These are phyloP conservation scores for Hiodon alosoides DNA, from an alignment of 2,113 vertebrate genomes.

Conservation along the genomic window DNA sequence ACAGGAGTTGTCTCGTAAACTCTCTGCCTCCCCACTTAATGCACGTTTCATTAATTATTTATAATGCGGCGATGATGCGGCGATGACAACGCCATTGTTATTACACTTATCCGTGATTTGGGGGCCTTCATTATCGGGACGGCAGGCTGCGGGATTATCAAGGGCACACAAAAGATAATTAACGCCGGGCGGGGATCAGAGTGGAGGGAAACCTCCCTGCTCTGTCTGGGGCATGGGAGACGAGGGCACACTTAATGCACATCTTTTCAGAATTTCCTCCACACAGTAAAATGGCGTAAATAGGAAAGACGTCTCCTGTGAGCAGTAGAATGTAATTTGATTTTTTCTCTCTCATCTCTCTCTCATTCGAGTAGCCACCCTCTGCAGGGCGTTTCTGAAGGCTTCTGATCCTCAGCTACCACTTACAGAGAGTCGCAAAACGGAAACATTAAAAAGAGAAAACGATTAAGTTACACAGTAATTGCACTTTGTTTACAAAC, in stretches of 20 bases:
- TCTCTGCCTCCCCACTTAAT: constrained; percentile 80
- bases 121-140: constrained; percentile 84
- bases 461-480: no score
- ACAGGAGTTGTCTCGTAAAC: constrained; percentile 94
- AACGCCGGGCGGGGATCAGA: constrained; percentile 73
- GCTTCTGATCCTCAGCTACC: no score
- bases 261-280: constrained; percentile 52
- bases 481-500: no score
- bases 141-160: constrained; percentile 85
- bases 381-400: no score
- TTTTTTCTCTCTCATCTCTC: no score
- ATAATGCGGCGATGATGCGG: constrained; percentile 88
- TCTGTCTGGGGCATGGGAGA: constrained; percentile 18
- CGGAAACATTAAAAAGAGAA: no score
- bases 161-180: constrained; percentile 99
- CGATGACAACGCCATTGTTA: constrained; percentile 93
- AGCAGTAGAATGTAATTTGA: constrained; percentile 35
- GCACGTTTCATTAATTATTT: constrained; percentile 94
- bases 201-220: constrained; percentile 54
- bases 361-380: no score
- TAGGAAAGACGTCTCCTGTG: constrained; percentile 46
- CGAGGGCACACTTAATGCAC: constrained; percentile 62
- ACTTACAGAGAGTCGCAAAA: no score
- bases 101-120: constrained; percentile 82
- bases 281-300: constrained; percentile 62